Evolutionary conservation across 2,888 invertebrate species (phyloP).

Genomic region (Campoplex nolae): DNA sequence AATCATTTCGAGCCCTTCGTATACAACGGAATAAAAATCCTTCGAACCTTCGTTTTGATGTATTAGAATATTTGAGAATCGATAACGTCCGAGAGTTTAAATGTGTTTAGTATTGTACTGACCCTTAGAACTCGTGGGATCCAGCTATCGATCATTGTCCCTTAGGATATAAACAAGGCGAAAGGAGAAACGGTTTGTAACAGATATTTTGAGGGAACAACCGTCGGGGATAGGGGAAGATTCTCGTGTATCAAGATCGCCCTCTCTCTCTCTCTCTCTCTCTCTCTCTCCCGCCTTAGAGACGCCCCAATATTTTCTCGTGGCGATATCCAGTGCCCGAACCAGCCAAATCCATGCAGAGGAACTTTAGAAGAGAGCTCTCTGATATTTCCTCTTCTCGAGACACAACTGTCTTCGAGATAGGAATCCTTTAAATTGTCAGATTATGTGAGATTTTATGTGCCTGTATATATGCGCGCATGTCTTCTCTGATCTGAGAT

Average conservation of each 20-base stretch:
- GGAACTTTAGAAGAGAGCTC: background rate
- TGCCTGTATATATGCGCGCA: background rate
- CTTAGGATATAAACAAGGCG: background rate
- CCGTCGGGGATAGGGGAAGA: background rate
- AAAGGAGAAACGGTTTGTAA: background rate
- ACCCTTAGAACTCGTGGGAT: background rate
- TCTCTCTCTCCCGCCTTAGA: background rate
- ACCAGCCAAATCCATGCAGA: background rate
- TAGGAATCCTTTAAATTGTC: background rate
- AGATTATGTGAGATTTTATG: background rate
- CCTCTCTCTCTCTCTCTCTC: background rate
- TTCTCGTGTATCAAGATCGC: background rate
- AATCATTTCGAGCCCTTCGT: background rate
- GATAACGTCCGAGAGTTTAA: background rate
- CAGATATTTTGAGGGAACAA: constrained; percentile 1
- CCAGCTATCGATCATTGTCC: constrained; percentile 3
- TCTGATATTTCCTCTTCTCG: background rate
- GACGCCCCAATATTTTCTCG: background rate
- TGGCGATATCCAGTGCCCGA: background rate
- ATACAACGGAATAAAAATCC: background rate
- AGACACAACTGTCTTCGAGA: background rate
- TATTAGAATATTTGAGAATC: background rate
- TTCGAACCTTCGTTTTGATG: background rate
- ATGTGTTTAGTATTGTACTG: background rate
- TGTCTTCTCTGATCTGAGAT: background rate